These are phyloP conservation scores for Oenanthe melanoleuca DNA, from an alignment of 2,113 vertebrate genomes.

Conservation along the genomic window DNA sequence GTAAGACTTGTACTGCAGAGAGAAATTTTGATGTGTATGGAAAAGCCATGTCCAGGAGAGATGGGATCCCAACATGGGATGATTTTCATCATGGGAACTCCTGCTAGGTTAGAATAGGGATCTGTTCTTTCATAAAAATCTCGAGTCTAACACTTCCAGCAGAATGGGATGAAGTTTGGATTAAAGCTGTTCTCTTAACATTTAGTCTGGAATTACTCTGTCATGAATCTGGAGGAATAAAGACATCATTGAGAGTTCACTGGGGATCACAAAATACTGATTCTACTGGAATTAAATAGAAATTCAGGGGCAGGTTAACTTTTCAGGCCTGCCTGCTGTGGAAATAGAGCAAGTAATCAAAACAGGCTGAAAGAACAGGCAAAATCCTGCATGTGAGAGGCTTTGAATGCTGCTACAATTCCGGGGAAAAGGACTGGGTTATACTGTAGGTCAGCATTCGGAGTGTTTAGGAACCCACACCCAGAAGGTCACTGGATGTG, in stretches of 20 bases:
- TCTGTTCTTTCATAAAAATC: background rate
- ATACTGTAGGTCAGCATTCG: accelerated
- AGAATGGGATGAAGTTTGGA: background rate
- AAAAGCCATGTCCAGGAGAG: background rate
- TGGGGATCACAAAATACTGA: background rate
- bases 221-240: background rate
- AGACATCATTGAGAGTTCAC: background rate
- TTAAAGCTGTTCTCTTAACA: background rate
- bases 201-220: background rate
- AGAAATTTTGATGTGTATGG: background rate
- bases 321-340: background rate
- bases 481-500: accelerated
- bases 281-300: background rate
- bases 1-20: background rate
- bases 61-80: background rate
- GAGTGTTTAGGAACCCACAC: background rate
- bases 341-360: background rate
- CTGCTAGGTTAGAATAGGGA: background rate
- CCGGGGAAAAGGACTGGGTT: background rate
- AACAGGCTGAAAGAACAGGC: background rate
- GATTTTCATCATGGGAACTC: background rate
- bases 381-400: background rate
- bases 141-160: accelerated
- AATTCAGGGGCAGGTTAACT: background rate
- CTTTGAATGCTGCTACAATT: background rate